These are phyloP conservation scores for Datnioides undecimradiatus DNA, from an alignment of 2,113 vertebrate species.

Conservation along the genomic window DNA sequence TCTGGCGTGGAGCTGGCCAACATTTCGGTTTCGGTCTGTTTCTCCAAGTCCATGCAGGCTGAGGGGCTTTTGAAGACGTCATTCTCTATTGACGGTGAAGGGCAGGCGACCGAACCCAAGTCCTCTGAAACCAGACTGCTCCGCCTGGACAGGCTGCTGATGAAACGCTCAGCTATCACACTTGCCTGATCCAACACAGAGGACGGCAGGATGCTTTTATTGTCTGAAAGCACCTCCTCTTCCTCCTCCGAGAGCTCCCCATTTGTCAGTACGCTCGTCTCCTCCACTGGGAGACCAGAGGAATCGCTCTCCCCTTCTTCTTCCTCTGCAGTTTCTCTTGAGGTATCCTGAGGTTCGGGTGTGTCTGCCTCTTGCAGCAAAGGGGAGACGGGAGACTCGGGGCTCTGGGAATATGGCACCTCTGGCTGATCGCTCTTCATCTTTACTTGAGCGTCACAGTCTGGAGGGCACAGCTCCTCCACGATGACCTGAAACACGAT, in stretches of 20 bases:
- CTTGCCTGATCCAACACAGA: slow-evolving; percentile 91
- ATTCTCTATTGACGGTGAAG: slow-evolving; percentile 79
- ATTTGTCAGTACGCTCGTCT: slow-evolving; percentile 85
- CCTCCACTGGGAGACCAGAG: slow-evolving; percentile 72
- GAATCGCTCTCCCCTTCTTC: slow-evolving; percentile 75
- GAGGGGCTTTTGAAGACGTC: slow-evolving; percentile 84
- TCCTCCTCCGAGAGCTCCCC: slow-evolving; percentile 87
- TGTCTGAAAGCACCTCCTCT: slow-evolving; percentile 61
- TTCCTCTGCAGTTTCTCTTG: slow-evolving; percentile 59
- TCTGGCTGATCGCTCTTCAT: slow-evolving; percentile 22
- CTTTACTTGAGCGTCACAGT: slow-evolving; percentile 24
- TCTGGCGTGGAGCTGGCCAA: slow-evolving; percentile 54
- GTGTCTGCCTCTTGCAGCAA: slow-evolving; percentile 27
- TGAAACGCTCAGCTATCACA: slow-evolving; percentile 86
- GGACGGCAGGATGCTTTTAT: slow-evolving; percentile 85
- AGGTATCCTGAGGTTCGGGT: slow-evolving; percentile 46
- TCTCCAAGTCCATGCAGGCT: slow-evolving; percentile 84
- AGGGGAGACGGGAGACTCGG: slow-evolving; percentile 26
- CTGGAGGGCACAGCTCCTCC: slow-evolving; percentile 55
- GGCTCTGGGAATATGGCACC: slow-evolving; percentile 5
- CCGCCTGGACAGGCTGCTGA: slow-evolving; percentile 84
- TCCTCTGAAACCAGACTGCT: slow-evolving; percentile 89
- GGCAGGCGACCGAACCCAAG: slow-evolving; percentile 72
- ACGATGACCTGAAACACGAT: slow-evolving; percentile 67
- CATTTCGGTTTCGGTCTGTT: slow-evolving; percentile 59